A percentile compares a stretch with the other conserved stretches of the same genome.
These are phyloP conservation scores for Chelidonichthys spinosus DNA, from an alignment of 2,797 vertebrate species.

Conservation along the genomic window DNA sequence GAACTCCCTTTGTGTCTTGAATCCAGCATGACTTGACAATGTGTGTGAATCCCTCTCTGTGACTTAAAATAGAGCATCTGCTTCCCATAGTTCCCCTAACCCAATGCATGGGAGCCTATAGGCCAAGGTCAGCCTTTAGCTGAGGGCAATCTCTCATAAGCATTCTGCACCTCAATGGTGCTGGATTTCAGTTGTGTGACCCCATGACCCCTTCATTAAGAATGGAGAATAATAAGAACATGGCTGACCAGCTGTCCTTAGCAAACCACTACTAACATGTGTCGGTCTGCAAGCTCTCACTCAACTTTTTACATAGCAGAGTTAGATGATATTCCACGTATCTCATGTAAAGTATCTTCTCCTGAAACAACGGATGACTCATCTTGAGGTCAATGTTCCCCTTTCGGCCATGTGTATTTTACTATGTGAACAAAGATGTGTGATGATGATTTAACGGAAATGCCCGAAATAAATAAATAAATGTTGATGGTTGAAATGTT, in stretches of 20 bases:
- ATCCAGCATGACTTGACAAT: slow-evolving; percentile 37
- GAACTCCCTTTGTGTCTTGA: slow-evolving; percentile 31
- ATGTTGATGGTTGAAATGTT: too few relatives aligned
- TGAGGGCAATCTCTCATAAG: slow-evolving; percentile 32
- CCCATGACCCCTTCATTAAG: slow-evolving; percentile 64
- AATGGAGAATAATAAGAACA: slow-evolving; percentile 53
- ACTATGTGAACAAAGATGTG: too few relatives aligned
- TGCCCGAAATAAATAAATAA: too few relatives aligned
- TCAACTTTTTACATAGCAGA: slow-evolving; percentile 3
- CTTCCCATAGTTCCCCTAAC: slow-evolving; percentile 65
- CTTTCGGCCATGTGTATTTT: too few relatives aligned
- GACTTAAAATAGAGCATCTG: slow-evolving; percentile 75
- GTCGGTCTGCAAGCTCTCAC: slow-evolving; percentile 21
- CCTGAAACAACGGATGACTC: too few relatives aligned
- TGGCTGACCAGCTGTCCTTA: slow-evolving; percentile 69
- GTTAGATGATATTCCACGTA: too few relatives aligned
- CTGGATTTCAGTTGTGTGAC: slow-evolving; percentile 46
- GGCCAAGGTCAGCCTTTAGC: slow-evolving; percentile 22
- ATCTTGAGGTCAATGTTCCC: too few relatives aligned
- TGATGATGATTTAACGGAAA: too few relatives aligned
- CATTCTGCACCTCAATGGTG: slow-evolving; percentile 37
- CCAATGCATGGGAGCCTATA: slow-evolving; percentile 51
- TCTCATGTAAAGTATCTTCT: too few relatives aligned
- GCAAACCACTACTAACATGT: slow-evolving; percentile 35
- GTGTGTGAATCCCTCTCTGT: slow-evolving; percentile 61